Base-by-base conservation (phyloP, 2,888 invertebrate species). In the Metalampra italica region DNA sequence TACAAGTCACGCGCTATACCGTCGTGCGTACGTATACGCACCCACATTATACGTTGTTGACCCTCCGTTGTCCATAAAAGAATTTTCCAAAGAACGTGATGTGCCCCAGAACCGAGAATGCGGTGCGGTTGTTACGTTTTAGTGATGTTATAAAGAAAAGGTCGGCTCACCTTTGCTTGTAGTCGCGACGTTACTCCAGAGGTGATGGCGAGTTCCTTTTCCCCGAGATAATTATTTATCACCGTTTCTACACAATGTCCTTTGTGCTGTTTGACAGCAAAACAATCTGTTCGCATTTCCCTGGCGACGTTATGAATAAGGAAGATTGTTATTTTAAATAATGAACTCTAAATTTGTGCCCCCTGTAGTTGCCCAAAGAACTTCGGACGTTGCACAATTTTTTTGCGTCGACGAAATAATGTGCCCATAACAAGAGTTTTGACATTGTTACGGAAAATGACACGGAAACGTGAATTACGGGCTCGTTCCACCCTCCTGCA, bases 361-460 rank as follows among this genome's bases (percentile, higher is more conserved):
- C 37, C 37, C 12, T 14, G 32, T 29, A 37, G 15, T 45, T 9
- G 0, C 29, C n/a, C 8, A 9, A 34, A 34, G 13, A 43, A 14
- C 37, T 45, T 45, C 11, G 38, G 22, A 30, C 39, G 13, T 15
- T 43, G 39, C 39, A 39, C 14, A 32, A 14, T 12, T 46, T 46
- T 66, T 69, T 67, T 64, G 59, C 62, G 55, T 50, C 56, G 59
- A 57, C 59, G 53, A 67, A 71, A 70, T 73, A 71, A 74, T 70
- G 67, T 64, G 64, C 60, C 66, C 60, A 55, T 71, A 76, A 73
- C 70, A 71, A 64, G 67, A 75, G 65, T 78, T 75, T 68, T 70
- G 68, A 73, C 69, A 71, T 75, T 77, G 69, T 78, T 77, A 74
- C 66, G 64, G 72, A 75, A 71, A 76, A 76, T 75, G 70, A 74